Evolutionary conservation across 2,888 invertebrate genomes (phyloP), one percentile per base, ranked within the genome.

Genomic region (Lottia scabra): DNA sequence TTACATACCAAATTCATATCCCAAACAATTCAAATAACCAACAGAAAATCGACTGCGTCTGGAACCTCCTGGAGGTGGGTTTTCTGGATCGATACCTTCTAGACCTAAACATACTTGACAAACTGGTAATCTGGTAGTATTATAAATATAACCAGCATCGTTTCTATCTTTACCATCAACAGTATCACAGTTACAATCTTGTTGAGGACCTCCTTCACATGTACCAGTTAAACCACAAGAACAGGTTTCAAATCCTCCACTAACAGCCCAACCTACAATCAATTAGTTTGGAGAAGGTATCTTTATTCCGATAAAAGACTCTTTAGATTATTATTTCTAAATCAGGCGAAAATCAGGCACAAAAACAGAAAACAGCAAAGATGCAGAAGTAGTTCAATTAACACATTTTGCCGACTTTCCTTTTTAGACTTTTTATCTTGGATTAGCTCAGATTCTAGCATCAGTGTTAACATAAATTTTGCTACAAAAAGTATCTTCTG

Each of bases 171-270:
- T 23, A 5, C 38, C 38, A 43, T 76, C 80, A 12, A 71, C 78
- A 2, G 73, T 68, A 71, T 86, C 85, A 74, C 84, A 83, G 76
- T 84, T 82, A 70, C 86, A 86, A 3, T 63, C 64, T 0, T 63
- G 63, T n/a, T 44, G 38, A 2, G 72, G 65, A 0, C 79, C 80
- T 12, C 81, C 80, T 0, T 46, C 67, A 75, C 85, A 85, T 16
- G 64, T 72, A 12, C 75, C 78, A n/a, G 73, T 71, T 13, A 80
- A 68, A 0, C 81, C 83, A 70, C 86, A 86, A 0, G 75, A 74
- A 74, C 86, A 86, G 1, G 68, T 78, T 10, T 73, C 56, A 27
- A 75, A 64, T 38, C 65, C 79, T 27, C 19, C 56, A 65, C 78
- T 81, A 13, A 80, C 79, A 13, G 80, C 80, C 79, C 81, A 82